Evolutionary conservation across 2,113 vertebrate genomes (phyloP).

Genomic region (Leptocoma aspasia): DNA sequence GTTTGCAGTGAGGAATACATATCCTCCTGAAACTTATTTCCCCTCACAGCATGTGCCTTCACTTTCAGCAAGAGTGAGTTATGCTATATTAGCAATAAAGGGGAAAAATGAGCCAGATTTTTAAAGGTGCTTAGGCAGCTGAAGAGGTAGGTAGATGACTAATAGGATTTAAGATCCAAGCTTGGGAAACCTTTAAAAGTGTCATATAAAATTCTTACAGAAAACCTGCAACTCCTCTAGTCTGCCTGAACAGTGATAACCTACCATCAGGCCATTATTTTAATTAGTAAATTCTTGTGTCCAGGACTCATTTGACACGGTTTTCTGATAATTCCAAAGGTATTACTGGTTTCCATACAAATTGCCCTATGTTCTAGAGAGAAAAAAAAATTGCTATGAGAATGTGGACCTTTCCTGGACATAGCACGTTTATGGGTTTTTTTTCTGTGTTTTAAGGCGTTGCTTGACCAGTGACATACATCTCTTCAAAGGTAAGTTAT

Average conservation of each 20-base stretch:
- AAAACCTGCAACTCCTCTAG: background rate
- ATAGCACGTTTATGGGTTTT: background rate
- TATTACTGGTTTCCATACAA: background rate
- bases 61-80: background rate
- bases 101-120: background rate
- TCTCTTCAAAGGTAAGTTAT: background rate
- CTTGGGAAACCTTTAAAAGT: background rate
- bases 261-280: background rate
- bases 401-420: background rate
- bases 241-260: background rate
- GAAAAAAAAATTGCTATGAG: background rate
- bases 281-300: background rate
- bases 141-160: background rate
- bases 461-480: background rate
- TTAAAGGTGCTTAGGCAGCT: constrained; percentile 19
- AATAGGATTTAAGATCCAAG: background rate
- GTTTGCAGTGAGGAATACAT: background rate
- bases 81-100: background rate
- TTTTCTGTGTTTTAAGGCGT: too few species aligned
- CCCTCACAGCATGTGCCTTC: background rate
- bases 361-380: too few species aligned
- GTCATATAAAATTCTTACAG: background rate
- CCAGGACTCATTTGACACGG: background rate
- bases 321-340: background rate
- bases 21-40: background rate